Evolutionary conservation across 2,888 invertebrate genomes (phyloP), one percentile per base, ranked within the genome.

Genomic region (Melanostoma scalare): DNA sequence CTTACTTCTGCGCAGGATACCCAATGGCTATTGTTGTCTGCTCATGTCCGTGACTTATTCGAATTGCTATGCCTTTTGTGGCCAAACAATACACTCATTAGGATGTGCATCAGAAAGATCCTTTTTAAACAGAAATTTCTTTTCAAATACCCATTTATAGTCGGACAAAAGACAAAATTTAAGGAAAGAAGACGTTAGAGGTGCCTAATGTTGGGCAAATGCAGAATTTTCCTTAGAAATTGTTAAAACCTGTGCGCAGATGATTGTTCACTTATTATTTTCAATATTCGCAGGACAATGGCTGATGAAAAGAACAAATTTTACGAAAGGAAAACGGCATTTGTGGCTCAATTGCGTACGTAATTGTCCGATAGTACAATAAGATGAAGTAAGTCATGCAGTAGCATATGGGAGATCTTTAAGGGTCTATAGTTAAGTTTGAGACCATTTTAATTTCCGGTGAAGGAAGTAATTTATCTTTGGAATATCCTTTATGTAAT

Each of bases 191-290:
- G 80, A 80, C 46, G 69, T 80, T 69, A 79, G 48, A 65, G 30
- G 40, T 53, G 44, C 71, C 58, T 81, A 81, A 80, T 80, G 77
- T 81, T 77, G 77, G 76, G 81, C 81, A 72, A 72, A 61, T 67
- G 46, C 76, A 61, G 38, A 4, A 33, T 33, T 50, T 58, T 50
- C 53, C 46, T 10, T 68, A 10, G 40, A 65, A 46, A 60, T 52
- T 48, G 20, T 31, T n/a, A 20, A 67, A 65, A 65, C 65, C 56
- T 77, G 53, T 67, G 30, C 63, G 52, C 40, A 31, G 61, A 55
- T 60, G 56, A 69, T 63, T 75, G 68, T 63, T 69, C 42, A 36
- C 52, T 71, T 63, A 44, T 10, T 0, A 10, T 40, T 33, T 60
- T 58, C 4, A 3, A 46, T 56, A 48, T 69, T 75, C 35, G 46